Evolutionary conservation across 2,797 vertebrate species (phyloP), one percentile per base, ranked within the genome.

Genomic region (Allobates femoralis): DNA sequence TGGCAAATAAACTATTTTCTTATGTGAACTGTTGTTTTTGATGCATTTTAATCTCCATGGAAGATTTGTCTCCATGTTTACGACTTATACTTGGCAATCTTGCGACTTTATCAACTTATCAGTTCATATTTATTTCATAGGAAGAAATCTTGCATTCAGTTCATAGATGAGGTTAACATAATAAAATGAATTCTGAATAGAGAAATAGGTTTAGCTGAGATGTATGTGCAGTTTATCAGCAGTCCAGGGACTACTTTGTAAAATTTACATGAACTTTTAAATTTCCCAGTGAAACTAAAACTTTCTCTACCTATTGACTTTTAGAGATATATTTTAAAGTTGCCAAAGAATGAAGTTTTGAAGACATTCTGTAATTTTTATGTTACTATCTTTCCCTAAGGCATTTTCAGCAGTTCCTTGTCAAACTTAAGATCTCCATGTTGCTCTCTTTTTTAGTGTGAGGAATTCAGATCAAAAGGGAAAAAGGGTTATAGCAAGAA

Each of bases 41-140:
- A 79, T 85, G 58, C 34, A n/a, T 71, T 76, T 51, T 79, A 71
- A 71, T 79, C 76, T 53, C 84, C 7, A 1, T 26, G 41, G 76
- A 85, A 78, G 32, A 56, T 66, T 23, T 79, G 28, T 85, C 75
- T 79, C 66, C 41, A 6, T 78, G 83, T 69, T 69, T 58, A 85
- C 79, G 84, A 85, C 26, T 34, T 79, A 71, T 79, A 71, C 55
- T 85, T 85, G 84, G 84, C 76, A 46, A 60, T 79, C 32, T 60
- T 73, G n/a, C 64, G 60, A 34, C 62, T 85, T 85, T 85, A 71
- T 85, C 83, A 85, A 69, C 76, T 69, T 79, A 79, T 85, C 77
- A 79, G 74, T 30, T 85, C 76, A 69, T 84, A 66, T 78, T 69
- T 79, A 79, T 85, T 78, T 5, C 69, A 37, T 69, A 11, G 15